Evolutionary conservation across 2,888 invertebrate species (phyloP), one percentile per base, ranked within the genome.

Genomic region (Vanessa cardui): DNA sequence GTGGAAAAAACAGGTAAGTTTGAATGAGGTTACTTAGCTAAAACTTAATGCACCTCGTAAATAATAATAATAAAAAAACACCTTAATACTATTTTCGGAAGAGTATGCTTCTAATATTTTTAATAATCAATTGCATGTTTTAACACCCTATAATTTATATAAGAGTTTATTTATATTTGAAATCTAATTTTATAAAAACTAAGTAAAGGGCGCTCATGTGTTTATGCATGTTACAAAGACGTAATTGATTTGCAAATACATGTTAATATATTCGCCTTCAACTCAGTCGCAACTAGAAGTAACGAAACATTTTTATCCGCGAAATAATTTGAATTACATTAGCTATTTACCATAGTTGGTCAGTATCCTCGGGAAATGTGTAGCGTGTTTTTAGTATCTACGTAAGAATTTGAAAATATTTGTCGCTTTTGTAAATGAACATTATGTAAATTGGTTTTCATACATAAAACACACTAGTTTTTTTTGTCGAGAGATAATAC

Each of bases 1-100:
- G 88, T 96, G 96, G 96, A 96, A 96, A 85, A 96, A 96, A 81
- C 95, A 95, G 94, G 95, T 95, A 78, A 84, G 89, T 80, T 73
- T 68, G 64, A 68, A 61, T 62, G 54, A 39, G n/a, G 18, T 49
- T 58, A 9, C 15, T 63, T 12, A 12, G 12, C 39, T 39, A 39
- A 39, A 39, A 12, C 39, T 39, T 4, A 39, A 12, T 39, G 39
- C 39, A 39, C 39, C 39, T 12, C 9, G 39, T 39, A 39, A 39
- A 39, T 33, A 33, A 33, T 39, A 39, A 26, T 26, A 39, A 39
- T 12, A 39, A 39, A 39, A 4, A 39, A 12, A 9, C 0, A 39
- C 4, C 39, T 39, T 39, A 3, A 12, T 39, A 26, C 26, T 26
- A 26, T 26, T 26, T 26, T 26, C 26, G n/a, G 20, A 21, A 12